A percentile compares a stretch with the other conserved stretches of the same genome.
phyloP scores from a whole-genome alignment of 2,888 invertebrate genomes.

The Drosophila infuscata region DNA sequence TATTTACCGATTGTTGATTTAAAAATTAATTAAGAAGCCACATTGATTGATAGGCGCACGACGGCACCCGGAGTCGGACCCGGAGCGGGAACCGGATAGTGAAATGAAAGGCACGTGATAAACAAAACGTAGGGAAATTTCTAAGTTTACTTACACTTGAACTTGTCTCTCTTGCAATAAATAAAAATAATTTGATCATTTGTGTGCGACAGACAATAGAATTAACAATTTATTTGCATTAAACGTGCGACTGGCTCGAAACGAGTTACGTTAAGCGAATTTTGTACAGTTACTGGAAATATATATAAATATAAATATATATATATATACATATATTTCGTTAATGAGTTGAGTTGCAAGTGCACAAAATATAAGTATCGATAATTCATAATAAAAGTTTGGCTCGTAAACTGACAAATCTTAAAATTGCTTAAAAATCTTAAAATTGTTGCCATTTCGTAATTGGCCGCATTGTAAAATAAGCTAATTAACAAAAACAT shows the following conservation, averaged over 20 bases:
- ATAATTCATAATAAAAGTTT: not conserved
- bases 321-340: not conserved
- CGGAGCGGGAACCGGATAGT: slow-evolving; percentile 10
- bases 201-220: slow-evolving; percentile 22
- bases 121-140: slow-evolving; percentile 12
- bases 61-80: not conserved
- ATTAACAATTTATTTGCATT: slow-evolving; percentile 29
- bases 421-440: slow-evolving; percentile 1
- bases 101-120: slow-evolving; percentile 63
- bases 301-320: not conserved
- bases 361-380: not conserved
- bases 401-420: not conserved
- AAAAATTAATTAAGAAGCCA: slow-evolving; percentile 66
- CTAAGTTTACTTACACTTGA: slow-evolving; percentile 13
- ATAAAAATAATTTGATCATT: slow-evolving; percentile 52
- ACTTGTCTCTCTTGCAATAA: slow-evolving; percentile 25
- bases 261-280: slow-evolving; percentile 39
- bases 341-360: not conserved
- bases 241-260: slow-evolving; percentile 21
- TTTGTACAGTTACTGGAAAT: not conserved
- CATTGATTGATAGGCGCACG: slow-evolving; percentile 64
- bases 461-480: slow-evolving; percentile 2
- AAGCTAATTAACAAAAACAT: slow-evolving; percentile 23
- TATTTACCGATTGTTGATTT: slow-evolving; percentile 44
- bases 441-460: not conserved